phyloP scores from a whole-genome alignment of 2,113 vertebrate genomes.

The Felis chaus region DNA sequence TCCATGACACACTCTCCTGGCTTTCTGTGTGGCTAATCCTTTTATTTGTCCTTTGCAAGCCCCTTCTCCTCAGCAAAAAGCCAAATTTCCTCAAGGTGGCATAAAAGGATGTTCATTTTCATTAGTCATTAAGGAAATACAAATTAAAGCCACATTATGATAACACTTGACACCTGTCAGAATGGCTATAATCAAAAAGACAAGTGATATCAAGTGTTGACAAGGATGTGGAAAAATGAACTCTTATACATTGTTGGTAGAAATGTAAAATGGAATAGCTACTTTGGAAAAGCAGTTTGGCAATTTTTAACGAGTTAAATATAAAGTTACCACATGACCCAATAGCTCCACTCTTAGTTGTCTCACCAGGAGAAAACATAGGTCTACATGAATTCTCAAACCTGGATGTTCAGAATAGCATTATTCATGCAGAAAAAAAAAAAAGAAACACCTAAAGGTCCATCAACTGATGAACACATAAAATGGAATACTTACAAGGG shows the following conservation, averaged over 20 bases:
- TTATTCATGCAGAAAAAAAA: neutral
- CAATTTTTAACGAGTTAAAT: neutral
- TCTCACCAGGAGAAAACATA: neutral
- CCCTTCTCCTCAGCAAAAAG: neutral
- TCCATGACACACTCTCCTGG: neutral
- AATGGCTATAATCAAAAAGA: neutral
- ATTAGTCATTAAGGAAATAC: neutral
- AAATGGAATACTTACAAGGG: neutral
- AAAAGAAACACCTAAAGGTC: neutral
- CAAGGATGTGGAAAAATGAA: neutral
- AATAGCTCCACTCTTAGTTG: neutral
- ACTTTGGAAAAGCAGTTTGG: neutral
- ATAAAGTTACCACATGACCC: neutral
- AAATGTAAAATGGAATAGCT: neutral
- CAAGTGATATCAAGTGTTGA: neutral
- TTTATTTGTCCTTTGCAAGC: neutral
- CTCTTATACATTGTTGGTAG: neutral
- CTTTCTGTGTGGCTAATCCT: neutral
- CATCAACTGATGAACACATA: neutral
- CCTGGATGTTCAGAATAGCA: neutral
- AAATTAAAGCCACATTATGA: neutral
- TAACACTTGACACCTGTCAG: neutral
- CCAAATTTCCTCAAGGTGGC: neutral
- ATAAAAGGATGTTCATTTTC: neutral
- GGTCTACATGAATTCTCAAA: neutral